These are phyloP conservation scores for Lochmaea crataegi DNA, from an alignment of 2,888 invertebrate species.

Conservation along the genomic window DNA sequence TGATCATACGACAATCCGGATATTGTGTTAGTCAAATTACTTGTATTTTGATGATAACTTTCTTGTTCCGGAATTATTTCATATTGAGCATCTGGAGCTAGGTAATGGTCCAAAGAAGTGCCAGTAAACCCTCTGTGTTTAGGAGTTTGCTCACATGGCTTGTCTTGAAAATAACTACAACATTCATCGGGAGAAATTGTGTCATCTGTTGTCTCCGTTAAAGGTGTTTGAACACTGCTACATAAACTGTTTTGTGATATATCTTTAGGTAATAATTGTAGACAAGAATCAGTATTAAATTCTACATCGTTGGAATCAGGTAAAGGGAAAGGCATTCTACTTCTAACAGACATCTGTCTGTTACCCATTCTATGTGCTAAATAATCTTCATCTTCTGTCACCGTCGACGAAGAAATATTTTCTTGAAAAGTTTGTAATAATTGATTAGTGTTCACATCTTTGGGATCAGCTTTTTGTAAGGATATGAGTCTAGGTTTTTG, in stretches of 20 bases:
- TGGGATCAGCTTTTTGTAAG: slow-evolving; percentile 64
- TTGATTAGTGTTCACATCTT: slow-evolving; percentile 53
- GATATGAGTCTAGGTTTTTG: slow-evolving; percentile 61
- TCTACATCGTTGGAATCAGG: slow-evolving; percentile 62
- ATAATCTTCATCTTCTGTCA: slow-evolving; percentile 69
- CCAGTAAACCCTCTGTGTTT: slow-evolving; percentile 49
- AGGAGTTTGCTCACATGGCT: slow-evolving; percentile 48
- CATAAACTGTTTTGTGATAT: slow-evolving; percentile 62
- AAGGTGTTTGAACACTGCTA: slow-evolving; percentile 63
- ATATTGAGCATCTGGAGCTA: slow-evolving; percentile 74
- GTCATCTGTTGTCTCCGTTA: slow-evolving; percentile 65
- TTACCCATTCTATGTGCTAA: slow-evolving; percentile 69
- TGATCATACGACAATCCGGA: slow-evolving; percentile 62
- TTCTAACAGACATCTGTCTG: slow-evolving; percentile 71
- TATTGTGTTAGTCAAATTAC: slow-evolving; percentile 63
- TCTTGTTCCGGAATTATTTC: slow-evolving; percentile 69
- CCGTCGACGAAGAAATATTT: slow-evolving; percentile 55
- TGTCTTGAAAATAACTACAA: slow-evolving; percentile 60
- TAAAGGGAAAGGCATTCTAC: slow-evolving; percentile 70
- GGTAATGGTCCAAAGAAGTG: slow-evolving; percentile 49
- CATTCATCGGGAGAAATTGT: slow-evolving; percentile 61
- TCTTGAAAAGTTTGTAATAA: slow-evolving; percentile 58
- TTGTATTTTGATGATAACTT: slow-evolving; percentile 54
- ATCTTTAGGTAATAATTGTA: slow-evolving; percentile 59
- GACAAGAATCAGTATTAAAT: slow-evolving; percentile 53